Conservation (phyloP, 2,888 invertebrate genomes). For the Margaritifera margaritifera region DNA sequence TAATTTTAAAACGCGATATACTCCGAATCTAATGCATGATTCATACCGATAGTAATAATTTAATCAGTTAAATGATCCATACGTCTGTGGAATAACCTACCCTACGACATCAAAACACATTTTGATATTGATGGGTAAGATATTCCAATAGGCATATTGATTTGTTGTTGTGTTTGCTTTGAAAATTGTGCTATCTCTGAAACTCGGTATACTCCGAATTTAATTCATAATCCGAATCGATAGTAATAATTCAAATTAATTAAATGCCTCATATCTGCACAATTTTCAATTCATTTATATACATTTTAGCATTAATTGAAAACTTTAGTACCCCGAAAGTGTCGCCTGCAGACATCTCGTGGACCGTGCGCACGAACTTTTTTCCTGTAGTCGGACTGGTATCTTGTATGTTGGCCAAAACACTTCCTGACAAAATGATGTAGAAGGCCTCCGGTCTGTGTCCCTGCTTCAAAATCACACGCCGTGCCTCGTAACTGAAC, state of each 20-base stretch:
- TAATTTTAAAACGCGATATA: too few relatives aligned
- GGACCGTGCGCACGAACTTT: constrained; percentile 50
- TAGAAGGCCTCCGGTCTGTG: constrained; percentile 58
- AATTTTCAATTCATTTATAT: neutral
- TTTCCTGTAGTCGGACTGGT: constrained; percentile 42
- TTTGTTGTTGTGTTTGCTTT: too few relatives aligned
- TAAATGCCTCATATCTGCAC: neutral
- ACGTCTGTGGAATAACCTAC: too few relatives aligned
- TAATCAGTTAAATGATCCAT: too few relatives aligned
- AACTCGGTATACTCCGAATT: too few relatives aligned
- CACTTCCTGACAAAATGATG: constrained; percentile 55
- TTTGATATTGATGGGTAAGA: too few relatives aligned
- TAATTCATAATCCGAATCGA: too few relatives aligned
- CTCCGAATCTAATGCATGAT: too few relatives aligned
- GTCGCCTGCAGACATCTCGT: constrained; percentile 54
- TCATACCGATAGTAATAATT: too few relatives aligned
- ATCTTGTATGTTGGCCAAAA: constrained; percentile 56
- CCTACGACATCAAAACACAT: too few relatives aligned
- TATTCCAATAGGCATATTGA: too few relatives aligned
- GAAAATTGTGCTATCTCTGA: too few relatives aligned
- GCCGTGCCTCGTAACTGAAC: constrained; percentile 56
- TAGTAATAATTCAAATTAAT: neutral
- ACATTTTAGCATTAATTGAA: neutral
- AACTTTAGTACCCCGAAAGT: constrained; percentile 53
- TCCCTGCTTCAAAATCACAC: constrained; percentile 54